Evolutionary conservation across 2,113 vertebrate genomes (phyloP).

Genomic region (Solenodon paradoxus): DNA sequence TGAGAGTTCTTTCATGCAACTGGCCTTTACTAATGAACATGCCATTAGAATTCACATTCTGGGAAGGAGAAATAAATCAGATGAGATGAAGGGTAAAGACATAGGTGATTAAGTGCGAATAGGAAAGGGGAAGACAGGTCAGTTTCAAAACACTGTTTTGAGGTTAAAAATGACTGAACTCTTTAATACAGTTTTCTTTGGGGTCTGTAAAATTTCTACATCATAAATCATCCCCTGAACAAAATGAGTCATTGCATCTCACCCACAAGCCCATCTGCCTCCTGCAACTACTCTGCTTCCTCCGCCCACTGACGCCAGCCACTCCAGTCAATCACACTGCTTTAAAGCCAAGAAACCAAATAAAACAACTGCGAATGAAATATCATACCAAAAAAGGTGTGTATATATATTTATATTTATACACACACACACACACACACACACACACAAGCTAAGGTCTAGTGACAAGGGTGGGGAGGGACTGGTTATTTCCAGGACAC

Average conservation of each 20-base stretch:
- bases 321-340: neutral
- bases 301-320: slow-evolving; percentile 46
- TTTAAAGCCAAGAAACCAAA: slow-evolving; percentile 40
- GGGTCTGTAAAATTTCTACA: slow-evolving; percentile 43
- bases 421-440: no score
- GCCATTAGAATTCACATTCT: neutral
- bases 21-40: neutral
- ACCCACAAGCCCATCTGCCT: slow-evolving; percentile 42
- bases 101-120: neutral
- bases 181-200: slow-evolving; percentile 42
- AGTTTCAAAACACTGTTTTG: neutral
- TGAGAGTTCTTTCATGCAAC: neutral
- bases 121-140: neutral
- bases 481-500: neutral
- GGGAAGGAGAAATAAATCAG: neutral
- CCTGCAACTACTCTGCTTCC: neutral
- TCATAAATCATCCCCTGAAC: slow-evolving; percentile 56
- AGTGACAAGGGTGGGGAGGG: neutral
- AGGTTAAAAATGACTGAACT: neutral
- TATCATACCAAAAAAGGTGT: slow-evolving; percentile 24
- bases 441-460: neutral
- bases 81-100: neutral
- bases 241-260: slow-evolving; percentile 34
- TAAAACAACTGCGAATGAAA: neutral
- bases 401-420: no score